phyloP scores from a whole-genome alignment of 2,888 invertebrate genomes.

The Phyto melanocephala region DNA sequence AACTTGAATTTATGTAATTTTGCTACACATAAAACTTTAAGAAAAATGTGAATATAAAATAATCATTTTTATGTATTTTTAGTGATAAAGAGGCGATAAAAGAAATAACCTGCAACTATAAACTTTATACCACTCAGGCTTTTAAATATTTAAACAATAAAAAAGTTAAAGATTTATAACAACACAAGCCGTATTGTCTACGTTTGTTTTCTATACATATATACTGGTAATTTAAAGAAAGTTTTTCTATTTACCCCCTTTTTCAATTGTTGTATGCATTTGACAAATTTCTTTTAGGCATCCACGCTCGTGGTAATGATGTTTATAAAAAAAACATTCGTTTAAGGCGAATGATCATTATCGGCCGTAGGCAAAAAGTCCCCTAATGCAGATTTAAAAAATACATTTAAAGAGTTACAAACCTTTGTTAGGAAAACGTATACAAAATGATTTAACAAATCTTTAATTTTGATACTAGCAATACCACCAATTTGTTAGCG shows the following conservation, averaged over 20 bases:
- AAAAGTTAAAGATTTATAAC: conserved; percentile 25
- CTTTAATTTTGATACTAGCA: too few species aligned
- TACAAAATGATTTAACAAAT: too few species aligned
- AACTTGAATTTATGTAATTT: too few species aligned
- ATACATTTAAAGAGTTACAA: too few species aligned
- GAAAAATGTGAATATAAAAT: neutral
- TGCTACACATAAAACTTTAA: too few species aligned
- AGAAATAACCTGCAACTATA: conserved; percentile 14
- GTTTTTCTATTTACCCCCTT: neutral
- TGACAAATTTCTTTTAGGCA: neutral
- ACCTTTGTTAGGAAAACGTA: too few species aligned
- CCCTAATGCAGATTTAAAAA: too few species aligned
- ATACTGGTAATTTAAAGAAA: neutral
- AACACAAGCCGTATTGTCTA: neutral
- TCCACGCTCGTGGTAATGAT: conserved; percentile 50
- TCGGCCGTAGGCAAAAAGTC: too few species aligned
- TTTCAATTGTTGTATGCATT: neutral
- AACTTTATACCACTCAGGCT: neutral
- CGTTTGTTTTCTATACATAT: neutral
- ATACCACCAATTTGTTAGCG: too few species aligned
- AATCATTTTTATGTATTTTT: neutral
- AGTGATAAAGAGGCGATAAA: neutral
- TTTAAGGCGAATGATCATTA: too few species aligned
- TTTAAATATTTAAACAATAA: conserved; percentile 1
- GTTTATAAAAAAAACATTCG: too few species aligned